Evolutionary conservation across 2,797 vertebrate genomes (phyloP), one percentile per base, ranked within the genome.

Genomic region (Pangasius mekongensis): DNA sequence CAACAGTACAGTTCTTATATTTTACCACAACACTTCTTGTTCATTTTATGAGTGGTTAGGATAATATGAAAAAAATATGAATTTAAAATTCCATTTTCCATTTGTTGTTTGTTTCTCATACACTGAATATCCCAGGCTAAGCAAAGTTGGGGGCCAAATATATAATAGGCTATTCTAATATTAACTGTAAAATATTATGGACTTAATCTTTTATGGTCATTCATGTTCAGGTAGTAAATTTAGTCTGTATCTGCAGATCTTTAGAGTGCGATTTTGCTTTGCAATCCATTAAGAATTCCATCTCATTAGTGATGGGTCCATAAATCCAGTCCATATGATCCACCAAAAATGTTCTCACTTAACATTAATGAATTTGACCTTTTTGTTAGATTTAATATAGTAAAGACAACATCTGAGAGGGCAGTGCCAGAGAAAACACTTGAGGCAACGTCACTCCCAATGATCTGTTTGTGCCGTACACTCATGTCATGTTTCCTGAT

Each of bases 401-500:
- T 33, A 56, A 20, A 71, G 20, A 33, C 13, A 82, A 27, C 66
- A 83, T 87, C 5, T 47, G 43, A 77, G 81, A 83, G 82, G 18
- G 20, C 74, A 78, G 30, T 39, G 36, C 39, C 20, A n/a, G 22
- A 87, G 14, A 71, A 69, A 87, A 36, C 49, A 43, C 14, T 8
- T 30, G 14, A 33, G n/a, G 30, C 2, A 0, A 67, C 27, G n/a
- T 27, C 43, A 66, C 74, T 69, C 39, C 85, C 73, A 90, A 85
- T 27, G 67, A 86, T 47, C 5, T 62, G 60, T 39, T 47, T 56
- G 6, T 52, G 74, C 27, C 76, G 18, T 74, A 20, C 6, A 67
- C 69, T 64, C 85, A 66, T 84, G 33, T 88, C 69, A 49, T 90
- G 64, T 87, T 89, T 87, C 87, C 86, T 94, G 91, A 94, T 94